Percentiles rank a stretch among this genome's conserved stretches.
Evolutionary conservation across 2,797 vertebrate species (phyloP).

Genomic region (Eospalax fontanierii): DNA sequence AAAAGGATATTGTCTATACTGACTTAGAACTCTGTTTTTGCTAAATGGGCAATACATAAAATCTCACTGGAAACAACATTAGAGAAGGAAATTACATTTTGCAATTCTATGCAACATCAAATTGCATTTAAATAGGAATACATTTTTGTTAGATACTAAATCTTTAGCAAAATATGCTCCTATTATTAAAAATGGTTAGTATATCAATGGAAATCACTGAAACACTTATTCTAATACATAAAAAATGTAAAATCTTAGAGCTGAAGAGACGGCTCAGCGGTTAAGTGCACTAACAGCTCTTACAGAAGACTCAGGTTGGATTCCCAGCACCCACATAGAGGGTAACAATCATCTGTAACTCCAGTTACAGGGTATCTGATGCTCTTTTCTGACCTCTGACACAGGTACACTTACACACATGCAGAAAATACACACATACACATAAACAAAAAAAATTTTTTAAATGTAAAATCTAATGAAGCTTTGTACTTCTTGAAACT

Average conservation of each 20-base stretch:
- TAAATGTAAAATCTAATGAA: not conserved
- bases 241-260: not conserved
- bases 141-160: constrained; percentile 24
- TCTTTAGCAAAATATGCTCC: not conserved
- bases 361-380: no score
- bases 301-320: no score
- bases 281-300: no score
- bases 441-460: no score
- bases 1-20: not conserved
- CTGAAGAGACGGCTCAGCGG: no score
- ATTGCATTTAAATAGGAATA: constrained; percentile 47
- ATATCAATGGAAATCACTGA: not conserved
- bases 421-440: no score
- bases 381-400: no score
- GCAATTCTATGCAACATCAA: no score
- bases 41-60: not conserved
- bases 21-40: not conserved
- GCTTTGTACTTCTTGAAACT: not conserved
- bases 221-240: constrained; percentile 35
- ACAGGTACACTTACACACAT: no score
- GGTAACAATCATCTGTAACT: no score
- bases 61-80: not conserved
- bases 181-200: constrained; percentile 5
- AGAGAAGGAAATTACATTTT: not conserved
- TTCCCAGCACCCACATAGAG: no score